These are phyloP conservation scores for Chironomus riparius DNA, from an alignment of 2,888 invertebrate genomes.

Conservation along the genomic window DNA sequence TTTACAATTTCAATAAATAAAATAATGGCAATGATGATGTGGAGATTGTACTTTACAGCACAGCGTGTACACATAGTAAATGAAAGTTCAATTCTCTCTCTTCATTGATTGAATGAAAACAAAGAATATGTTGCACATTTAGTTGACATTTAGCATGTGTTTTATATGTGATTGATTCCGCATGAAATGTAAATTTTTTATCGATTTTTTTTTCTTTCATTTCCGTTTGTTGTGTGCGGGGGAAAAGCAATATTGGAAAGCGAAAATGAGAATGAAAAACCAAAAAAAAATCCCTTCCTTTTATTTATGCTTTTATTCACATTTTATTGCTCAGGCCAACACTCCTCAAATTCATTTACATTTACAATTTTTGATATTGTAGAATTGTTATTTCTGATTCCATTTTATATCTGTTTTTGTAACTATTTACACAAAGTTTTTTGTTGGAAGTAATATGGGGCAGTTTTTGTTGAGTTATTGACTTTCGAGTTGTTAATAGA, in stretches of 20 bases:
- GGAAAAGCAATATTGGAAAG: too few relatives aligned
- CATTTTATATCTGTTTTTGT: background rate
- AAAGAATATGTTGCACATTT: conserved; percentile 2
- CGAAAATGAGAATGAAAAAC: background rate
- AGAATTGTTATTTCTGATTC: background rate
- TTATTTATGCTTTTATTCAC: background rate
- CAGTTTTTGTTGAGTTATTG: too few relatives aligned
- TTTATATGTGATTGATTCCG: conserved; percentile 19
- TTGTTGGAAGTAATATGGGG: too few relatives aligned
- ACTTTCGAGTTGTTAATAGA: too few relatives aligned
- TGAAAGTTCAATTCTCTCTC: background rate
- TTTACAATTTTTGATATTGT: too few relatives aligned
- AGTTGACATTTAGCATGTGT: conserved; percentile 12
- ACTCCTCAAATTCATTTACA: background rate
- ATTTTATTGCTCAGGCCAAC: background rate
- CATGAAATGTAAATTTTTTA: conserved; percentile 21
- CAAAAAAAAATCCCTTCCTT: background rate
- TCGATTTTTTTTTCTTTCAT: background rate
- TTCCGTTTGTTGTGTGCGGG: background rate
- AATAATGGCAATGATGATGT: background rate
- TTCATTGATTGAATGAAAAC: background rate
- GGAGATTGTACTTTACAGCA: background rate
- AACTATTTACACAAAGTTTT: background rate
- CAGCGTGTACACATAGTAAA: background rate
- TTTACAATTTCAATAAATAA: background rate